A percentile compares a stretch with the other conserved stretches of the same genome.
Evolutionary conservation across 2,113 vertebrate species (phyloP).

Genomic region (Lynx canadensis): DNA sequence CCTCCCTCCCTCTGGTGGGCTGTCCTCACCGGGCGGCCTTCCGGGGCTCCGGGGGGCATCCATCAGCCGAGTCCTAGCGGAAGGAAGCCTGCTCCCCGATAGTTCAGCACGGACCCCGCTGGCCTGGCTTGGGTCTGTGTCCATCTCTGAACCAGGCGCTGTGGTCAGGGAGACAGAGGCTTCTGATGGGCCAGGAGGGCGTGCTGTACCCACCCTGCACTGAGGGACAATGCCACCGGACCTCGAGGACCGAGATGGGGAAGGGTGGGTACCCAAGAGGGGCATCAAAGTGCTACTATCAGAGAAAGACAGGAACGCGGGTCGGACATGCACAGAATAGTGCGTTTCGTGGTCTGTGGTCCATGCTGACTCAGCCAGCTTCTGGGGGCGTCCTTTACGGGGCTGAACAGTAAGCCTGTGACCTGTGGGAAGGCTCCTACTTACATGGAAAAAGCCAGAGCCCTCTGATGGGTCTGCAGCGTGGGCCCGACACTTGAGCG

Average conservation of each 20-base stretch:
- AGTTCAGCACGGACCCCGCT: neutral
- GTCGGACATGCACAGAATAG: accelerated
- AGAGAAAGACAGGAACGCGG: neutral
- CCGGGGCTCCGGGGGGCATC: neutral
- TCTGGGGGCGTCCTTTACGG: neutral
- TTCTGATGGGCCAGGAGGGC: no score
- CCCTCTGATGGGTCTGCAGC: neutral
- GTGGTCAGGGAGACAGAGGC: neutral
- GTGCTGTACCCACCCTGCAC: neutral
- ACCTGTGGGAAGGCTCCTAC: neutral
- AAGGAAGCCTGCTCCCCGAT: neutral
- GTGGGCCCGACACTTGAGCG: neutral
- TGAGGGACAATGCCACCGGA: neutral
- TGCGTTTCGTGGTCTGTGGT: neutral
- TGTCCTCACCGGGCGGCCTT: neutral
- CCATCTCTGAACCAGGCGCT: neutral
- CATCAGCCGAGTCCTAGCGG: no score
- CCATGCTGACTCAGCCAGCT: accelerated
- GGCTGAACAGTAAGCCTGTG: no score
- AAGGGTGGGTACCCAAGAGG: neutral
- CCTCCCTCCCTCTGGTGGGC: neutral
- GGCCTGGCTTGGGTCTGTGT: neutral
- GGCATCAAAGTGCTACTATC: neutral
- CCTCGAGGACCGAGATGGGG: neutral
- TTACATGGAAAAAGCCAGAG: neutral